These are phyloP conservation scores for Aelia acuminata DNA, from an alignment of 2,888 invertebrate species.

Conservation along the genomic window DNA sequence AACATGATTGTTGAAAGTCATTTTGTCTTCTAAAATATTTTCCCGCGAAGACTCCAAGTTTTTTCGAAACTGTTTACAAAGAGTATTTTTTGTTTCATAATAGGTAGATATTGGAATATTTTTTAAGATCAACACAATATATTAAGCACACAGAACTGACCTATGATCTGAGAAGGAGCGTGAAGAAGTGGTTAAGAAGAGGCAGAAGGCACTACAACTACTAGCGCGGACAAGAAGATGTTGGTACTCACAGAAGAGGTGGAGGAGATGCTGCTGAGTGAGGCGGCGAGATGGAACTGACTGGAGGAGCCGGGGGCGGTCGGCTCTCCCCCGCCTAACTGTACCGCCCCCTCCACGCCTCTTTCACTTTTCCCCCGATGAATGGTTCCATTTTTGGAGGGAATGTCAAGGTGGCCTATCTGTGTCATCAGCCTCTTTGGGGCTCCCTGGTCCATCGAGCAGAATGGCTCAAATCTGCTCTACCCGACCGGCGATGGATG, in stretches of 20 bases:
- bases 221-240: neutral
- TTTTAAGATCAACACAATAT: neutral
- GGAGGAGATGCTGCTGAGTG: constrained; percentile 7
- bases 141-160: constrained; percentile 17
- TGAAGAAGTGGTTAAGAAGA: neutral
- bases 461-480: constrained; percentile 13
- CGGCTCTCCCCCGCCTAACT: constrained; percentile 39
- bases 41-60: too few species aligned
- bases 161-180: neutral
- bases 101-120: too few species aligned
- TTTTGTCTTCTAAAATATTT: too few species aligned
- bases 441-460: neutral
- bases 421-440: constrained; percentile 40
- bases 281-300: constrained; percentile 16
- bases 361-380: constrained; percentile 43
- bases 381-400: constrained; percentile 38
- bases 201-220: too few species aligned
- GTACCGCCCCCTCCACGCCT: constrained; percentile 26
- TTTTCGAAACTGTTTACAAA: too few species aligned
- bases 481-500: neutral
- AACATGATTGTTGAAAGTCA: too few species aligned
- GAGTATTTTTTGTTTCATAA: too few species aligned
- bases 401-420: constrained; percentile 46
- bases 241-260: neutral
- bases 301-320: neutral